Evolutionary conservation across 2,113 vertebrate genomes (phyloP).

Genomic region (Urocitellus parryii): DNA sequence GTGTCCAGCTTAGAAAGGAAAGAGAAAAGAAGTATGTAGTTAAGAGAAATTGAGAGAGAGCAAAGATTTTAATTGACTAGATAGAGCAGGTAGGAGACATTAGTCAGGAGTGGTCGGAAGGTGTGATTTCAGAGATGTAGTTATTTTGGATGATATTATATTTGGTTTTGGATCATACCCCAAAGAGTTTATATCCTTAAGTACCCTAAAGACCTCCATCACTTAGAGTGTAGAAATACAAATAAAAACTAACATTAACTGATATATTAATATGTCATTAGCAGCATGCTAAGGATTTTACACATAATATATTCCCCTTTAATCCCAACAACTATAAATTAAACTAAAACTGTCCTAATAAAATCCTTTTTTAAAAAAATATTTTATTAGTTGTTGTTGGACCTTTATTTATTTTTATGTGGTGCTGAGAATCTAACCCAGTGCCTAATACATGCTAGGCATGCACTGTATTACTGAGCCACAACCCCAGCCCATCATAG

Average conservation of each 20-base stretch:
- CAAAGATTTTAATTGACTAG: not conserved
- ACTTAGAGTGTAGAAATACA: not conserved
- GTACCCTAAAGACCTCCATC: not conserved
- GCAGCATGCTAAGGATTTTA: not conserved
- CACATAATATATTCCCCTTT: not conserved
- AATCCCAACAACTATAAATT: not conserved
- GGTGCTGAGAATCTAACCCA: no score
- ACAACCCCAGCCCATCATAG: no score
- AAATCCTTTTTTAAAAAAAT: no score
- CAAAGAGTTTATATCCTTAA: not conserved
- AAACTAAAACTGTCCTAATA: not conserved
- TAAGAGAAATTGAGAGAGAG: not conserved
- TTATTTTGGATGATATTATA: not conserved
- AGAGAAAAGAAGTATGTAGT: not conserved
- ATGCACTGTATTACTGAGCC: no score
- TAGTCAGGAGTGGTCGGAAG: not conserved
- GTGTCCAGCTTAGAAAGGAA: not conserved
- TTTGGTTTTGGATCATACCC: not conserved
- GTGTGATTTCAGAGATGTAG: not conserved
- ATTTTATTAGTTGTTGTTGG: no score
- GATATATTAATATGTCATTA: not conserved
- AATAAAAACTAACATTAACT: not conserved
- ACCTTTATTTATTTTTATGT: no score
- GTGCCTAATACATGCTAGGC: no score
- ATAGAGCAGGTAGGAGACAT: not conserved